Base-by-base conservation (phyloP, 2,888 invertebrate genomes). In the Omphaloscelis lunosa region DNA sequence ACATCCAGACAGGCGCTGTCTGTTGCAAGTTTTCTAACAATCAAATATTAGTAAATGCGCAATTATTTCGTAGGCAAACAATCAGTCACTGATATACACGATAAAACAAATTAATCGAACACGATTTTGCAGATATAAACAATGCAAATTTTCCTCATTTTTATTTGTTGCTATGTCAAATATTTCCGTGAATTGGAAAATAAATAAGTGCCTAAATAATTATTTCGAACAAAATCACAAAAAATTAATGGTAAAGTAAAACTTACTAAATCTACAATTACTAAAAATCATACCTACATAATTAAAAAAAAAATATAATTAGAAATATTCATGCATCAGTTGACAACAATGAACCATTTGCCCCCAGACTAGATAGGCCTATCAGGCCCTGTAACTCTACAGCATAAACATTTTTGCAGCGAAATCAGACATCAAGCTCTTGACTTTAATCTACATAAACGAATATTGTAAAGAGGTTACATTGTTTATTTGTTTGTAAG, bases 51-150 rank as follows among this genome's bases (percentile, higher is more conserved):
- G n/a, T 48, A 67, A 79, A 63, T 51, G 51, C 34, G 34, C 51
- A 75, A 63, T 45, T 45, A 45, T 65, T 75, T 15, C 15, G 9
- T 58, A 27, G 27, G 58, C 48, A 62, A 12, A n/a, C 63, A 59
- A 58, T 80, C 75, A 41, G 53, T 68, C 61, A 61, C 29, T 41
- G 27, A 59, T 45, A n/a, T 20, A 45, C 45, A 34, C n/a, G 41
- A 67, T 79, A 45, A 51, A n/a, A 58, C 17, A 58, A 75, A 68
- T 48, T 48, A 73, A 80, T 73, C 48, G 48, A 72, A 53, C 27
- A 61, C 9, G 29, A 67, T 23, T 63, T 69, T 41, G 34, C 15
- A 39, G 70, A 78, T 70, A 77, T 15, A 48, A 79, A 63, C 23
- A 65, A 51, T 23, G 17, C 58, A 20, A 53, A 72, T 66, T 67